Evolutionary conservation across 2,888 invertebrate species (phyloP), one percentile per base, ranked within the genome.

Genomic region (Eristalis pertinax): DNA sequence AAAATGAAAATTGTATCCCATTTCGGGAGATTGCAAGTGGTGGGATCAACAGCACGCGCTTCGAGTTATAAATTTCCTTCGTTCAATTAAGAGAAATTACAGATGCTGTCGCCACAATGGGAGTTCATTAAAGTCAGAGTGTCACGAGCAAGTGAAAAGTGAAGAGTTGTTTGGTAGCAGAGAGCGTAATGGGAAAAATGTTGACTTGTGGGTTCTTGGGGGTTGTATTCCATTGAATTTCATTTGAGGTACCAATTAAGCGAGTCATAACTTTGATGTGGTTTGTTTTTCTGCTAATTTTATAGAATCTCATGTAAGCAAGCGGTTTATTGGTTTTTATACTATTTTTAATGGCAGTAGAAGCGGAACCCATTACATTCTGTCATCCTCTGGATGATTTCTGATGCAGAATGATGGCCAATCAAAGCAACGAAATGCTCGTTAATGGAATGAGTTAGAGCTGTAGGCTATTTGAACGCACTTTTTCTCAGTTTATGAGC

Each of bases 21-120:
- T 64, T 26, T 43, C 15, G 60, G 26, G 26, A 24, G 24, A 26
- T 60, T 60, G 15, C n/a, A 4, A 19, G 11, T 32, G 32, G 32
- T 32, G 32, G 56, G 60, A 19, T 58, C 62, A 73, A 26, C 29
- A n/a, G 38, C 69, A 43, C 32, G 24, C 43, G 58, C 50, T 32
- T 41, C 15, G 26, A 26, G 26, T 29, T 70, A 29, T 58, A 58
- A 70, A 64, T 65, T 67, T 38, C 22, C 2, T 35, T n/a, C 26
- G 13, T 26, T 68, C 69, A 85, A 81, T 85, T 77, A 85, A 77
- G 43, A 69, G 62, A 69, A 65, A 63, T 77, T 22, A 64, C 60
- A 60, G 13, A 60, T 13, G 26, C 50, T 77, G 76, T 73, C 76
- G 64, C 43, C 58, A 72, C 76, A 81, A 50, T 69, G 72, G 32